Evolutionary conservation across 1,140 invertebrate species (phyloP), one percentile per base, ranked within the genome.

Genomic region (Caligus rogercresseyi): DNA sequence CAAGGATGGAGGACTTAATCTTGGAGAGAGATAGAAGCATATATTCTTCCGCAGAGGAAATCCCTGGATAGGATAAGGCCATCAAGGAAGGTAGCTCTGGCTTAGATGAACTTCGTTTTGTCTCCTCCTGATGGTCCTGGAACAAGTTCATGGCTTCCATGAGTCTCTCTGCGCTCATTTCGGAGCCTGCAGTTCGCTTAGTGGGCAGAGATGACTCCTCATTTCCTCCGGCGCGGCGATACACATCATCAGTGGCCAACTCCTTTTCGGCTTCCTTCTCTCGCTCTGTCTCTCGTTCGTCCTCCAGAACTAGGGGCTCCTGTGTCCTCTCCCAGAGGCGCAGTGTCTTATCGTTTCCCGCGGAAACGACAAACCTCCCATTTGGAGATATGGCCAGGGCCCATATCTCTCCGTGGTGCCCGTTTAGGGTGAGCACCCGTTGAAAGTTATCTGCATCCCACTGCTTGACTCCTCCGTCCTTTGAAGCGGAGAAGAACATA

Each of bases 381-480:
- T 83, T 88, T 7, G 85, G 79, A 66, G 86, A 87, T 52, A 94
- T 80, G 24, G 80, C 76, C 67, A 94, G 74, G 66, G 75, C 76
- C 75, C 80, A 82, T 1, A 87, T 82, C 74, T 65, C 20, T 55
- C 68, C 67, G 24, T 55, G 21, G 59, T 69, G 69, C 25, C 68
- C 87, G 73, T 87, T 79, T n/a, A 97, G 73, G 0, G 89, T 93
- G 7, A 85, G 75, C 61, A 96, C 90, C 74, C 89, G 87, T 68
- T 91, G 80, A 71, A 88, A 97, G 57, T 78, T 86, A 71, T 97
- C 93, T 0, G 81, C 91, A 77, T 99, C 94, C 93, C 95, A 99
- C 73, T 97, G 83, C 73, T 95, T 96, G 0, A 97, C 75, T 70
- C 84, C 85, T 1, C 88, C 88, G 75, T 98, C 94, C 74, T 90